Conservation (phyloP, 1,140 invertebrate genomes). For the Drosophila aff. region DNA sequence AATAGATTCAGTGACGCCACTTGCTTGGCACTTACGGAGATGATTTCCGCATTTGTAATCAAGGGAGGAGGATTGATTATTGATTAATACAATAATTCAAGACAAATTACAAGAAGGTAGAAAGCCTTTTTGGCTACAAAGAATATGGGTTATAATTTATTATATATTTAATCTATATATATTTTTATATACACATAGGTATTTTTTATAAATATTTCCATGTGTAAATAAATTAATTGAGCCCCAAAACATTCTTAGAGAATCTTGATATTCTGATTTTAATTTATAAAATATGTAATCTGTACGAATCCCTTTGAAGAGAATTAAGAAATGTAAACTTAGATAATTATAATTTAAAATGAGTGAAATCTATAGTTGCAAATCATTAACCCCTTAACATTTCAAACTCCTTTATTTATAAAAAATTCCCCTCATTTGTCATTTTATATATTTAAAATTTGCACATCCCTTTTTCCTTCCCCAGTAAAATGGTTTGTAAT, state of each 20-base stretch:
- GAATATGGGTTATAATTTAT: no score
- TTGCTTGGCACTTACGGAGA: conserved; percentile 6
- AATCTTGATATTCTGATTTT: neutral
- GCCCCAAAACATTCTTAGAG: no score
- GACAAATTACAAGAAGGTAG: neutral
- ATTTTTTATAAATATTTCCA: neutral
- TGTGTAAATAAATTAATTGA: no score
- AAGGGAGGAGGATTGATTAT: no score
- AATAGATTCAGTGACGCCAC: conserved; percentile 33
- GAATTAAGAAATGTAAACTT: neutral
- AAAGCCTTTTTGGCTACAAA: no score
- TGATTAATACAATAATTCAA: neutral
- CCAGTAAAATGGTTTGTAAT: neutral
- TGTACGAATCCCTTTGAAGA: no score
- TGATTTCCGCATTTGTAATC: conserved; percentile 19
- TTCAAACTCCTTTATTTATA: no score
- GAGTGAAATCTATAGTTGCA: neutral
- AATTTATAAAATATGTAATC: no score
- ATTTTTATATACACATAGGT: neutral
- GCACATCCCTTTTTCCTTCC: neutral
- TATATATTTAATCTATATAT: neutral
- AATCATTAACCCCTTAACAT: neutral
- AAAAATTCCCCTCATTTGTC: neutral
- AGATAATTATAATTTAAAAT: neutral
- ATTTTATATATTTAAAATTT: no score